Percentiles rank a stretch among this genome's conserved stretches.
These are phyloP conservation scores for Choreutis nemorana DNA, from an alignment of 2,888 invertebrate genomes.

Conservation along the genomic window DNA sequence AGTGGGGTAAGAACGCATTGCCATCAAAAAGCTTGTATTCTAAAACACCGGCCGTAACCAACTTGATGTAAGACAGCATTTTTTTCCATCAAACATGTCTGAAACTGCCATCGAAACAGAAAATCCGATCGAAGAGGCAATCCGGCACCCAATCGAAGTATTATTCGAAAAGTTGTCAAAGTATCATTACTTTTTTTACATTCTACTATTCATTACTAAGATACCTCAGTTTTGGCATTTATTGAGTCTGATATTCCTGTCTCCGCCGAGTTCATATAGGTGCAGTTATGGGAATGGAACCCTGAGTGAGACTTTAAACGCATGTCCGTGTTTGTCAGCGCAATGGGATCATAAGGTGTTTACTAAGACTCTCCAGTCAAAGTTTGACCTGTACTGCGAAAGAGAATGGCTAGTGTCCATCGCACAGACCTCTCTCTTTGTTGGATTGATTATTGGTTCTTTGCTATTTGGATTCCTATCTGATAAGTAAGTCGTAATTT, in stretches of 20 bases:
- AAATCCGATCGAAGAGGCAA: no score
- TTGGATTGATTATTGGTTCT: conserved; percentile 36
- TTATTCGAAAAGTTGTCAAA: conserved; percentile 23
- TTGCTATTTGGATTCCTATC: conserved; percentile 36
- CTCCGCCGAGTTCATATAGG: conserved; percentile 24
- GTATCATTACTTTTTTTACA: conserved; percentile 35
- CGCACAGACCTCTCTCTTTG: conserved; percentile 31
- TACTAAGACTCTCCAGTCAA: conserved; percentile 34
- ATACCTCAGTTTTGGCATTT: conserved; percentile 40
- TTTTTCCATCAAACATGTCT: no score
- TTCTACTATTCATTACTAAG: conserved; percentile 27
- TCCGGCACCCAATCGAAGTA: conserved; percentile 32
- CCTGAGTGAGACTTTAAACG: conserved; percentile 13
- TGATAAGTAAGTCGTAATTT: no score
- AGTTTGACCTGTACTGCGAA: conserved; percentile 30
- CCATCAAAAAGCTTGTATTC: no score
- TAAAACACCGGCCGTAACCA: no score
- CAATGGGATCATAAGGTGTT: conserved; percentile 34
- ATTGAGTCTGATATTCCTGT: conserved; percentile 32
- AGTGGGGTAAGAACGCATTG: no score
- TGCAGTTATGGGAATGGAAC: no score
- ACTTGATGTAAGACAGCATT: no score
- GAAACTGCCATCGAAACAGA: no score
- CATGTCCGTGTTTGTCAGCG: conserved; percentile 33
- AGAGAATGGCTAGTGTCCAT: conserved; percentile 32